Conservation (phyloP, 2,888 invertebrate genomes). For the Emmelina monodactyla region DNA sequence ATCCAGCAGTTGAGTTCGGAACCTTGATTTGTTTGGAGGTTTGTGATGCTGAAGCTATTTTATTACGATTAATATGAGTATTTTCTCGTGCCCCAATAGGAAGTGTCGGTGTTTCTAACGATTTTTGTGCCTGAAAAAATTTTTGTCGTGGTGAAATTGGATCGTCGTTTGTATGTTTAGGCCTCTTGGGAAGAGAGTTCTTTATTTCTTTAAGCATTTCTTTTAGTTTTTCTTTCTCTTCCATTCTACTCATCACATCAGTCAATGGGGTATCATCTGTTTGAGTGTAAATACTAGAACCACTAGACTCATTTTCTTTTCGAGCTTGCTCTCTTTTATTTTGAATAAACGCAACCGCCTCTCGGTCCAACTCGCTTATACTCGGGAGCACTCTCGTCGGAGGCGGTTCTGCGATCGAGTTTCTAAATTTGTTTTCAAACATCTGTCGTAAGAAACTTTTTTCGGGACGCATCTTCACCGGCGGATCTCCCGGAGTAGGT, state of each 20-base stretch:
- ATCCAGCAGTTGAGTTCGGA: no score
- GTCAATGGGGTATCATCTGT: background rate
- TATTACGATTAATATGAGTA: no score
- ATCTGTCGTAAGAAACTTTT: slow-evolving; percentile 62
- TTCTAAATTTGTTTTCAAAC: slow-evolving; percentile 50
- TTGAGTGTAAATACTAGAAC: slow-evolving; percentile 37
- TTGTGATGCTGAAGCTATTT: no score
- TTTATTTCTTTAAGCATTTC: slow-evolving; percentile 82
- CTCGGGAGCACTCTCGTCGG: slow-evolving; percentile 71
- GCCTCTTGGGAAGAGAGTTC: slow-evolving; percentile 72
- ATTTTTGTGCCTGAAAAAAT: background rate
- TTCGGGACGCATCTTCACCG: slow-evolving; percentile 47
- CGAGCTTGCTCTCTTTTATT: slow-evolving; percentile 28
- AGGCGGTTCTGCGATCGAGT: slow-evolving; percentile 34
- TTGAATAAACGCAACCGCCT: slow-evolving; percentile 78
- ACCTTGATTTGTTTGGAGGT: no score
- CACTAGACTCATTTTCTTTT: slow-evolving; percentile 16
- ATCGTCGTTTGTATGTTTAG: slow-evolving; percentile 33
- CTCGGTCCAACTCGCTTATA: slow-evolving; percentile 81
- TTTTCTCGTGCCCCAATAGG: slow-evolving; percentile 39
- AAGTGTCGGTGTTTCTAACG: slow-evolving; percentile 31
- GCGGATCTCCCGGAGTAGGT: slow-evolving; percentile 21
- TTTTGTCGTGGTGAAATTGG: background rate
- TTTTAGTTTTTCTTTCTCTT: slow-evolving; percentile 69
- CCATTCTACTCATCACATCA: slow-evolving; percentile 5